Evolutionary conservation across 1,140 invertebrate genomes (phyloP).

Genomic region (Drosophila miranda): DNA sequence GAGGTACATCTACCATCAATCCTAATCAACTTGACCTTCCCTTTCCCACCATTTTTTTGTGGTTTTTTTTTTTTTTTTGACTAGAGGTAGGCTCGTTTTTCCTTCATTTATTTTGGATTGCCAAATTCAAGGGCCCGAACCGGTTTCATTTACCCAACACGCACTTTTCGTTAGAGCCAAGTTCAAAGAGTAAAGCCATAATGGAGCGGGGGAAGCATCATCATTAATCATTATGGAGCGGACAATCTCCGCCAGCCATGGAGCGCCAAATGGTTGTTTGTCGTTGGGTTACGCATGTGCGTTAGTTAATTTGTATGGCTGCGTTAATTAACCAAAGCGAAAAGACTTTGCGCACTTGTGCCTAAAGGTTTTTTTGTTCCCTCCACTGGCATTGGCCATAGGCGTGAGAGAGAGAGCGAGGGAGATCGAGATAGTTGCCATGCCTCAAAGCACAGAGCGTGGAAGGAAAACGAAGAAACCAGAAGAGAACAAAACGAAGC

Average conservation of each 20-base stretch:
- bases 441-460: constrained; percentile 46
- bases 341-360: constrained; percentile 33
- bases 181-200: constrained; percentile 25
- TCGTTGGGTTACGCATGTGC: constrained; percentile 69
- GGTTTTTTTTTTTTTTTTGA: constrained; percentile 13
- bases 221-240: constrained; percentile 61
- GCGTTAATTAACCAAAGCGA: constrained; percentile 64
- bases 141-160: constrained; percentile 44
- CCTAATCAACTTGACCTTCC: constrained; percentile 30
- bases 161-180: constrained; percentile 28
- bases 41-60: constrained; percentile 9
- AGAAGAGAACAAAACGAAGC: constrained; percentile 32
- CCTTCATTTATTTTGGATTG: constrained; percentile 14
- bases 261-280: neutral
- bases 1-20: constrained; percentile 17
- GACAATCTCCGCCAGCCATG: constrained; percentile 7
- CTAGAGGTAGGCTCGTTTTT: no score
- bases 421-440: constrained; percentile 16
- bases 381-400: constrained; percentile 25
- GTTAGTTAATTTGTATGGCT: constrained; percentile 75
- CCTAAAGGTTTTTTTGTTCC: constrained; percentile 2
- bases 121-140: constrained; percentile 44
- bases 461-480: constrained; percentile 32
- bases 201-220: constrained; percentile 2
- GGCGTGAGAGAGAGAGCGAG: constrained; percentile 8